These are phyloP conservation scores for Enteromius trimaculatus DNA, from an alignment of 2,797 vertebrate genomes.

Conservation along the genomic window DNA sequence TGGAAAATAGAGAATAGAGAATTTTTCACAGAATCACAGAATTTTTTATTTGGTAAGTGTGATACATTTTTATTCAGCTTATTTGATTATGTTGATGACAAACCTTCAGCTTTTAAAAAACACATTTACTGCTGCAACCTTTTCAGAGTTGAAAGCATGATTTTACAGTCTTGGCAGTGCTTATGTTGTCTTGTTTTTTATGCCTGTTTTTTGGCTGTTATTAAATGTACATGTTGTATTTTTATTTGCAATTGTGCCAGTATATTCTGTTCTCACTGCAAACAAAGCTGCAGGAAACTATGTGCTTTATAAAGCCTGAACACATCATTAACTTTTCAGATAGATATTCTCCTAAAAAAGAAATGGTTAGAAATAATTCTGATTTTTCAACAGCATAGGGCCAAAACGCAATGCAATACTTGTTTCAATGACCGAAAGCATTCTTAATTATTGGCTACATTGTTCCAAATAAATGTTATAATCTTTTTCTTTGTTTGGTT, in stretches of 20 bases:
- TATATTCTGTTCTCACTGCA: not conserved
- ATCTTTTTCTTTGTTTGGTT: not conserved
- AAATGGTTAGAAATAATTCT: not conserved
- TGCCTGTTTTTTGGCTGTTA: too few species aligned
- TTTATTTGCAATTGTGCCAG: not conserved
- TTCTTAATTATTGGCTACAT: not conserved
- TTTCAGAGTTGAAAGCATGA: not conserved
- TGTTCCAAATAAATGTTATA: slow-evolving; percentile 3
- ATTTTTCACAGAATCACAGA: too few species aligned
- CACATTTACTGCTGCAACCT: not conserved
- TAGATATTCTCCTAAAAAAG: not conserved
- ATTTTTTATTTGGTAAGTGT: too few species aligned
- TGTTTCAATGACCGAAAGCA: not conserved
- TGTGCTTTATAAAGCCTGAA: not conserved
- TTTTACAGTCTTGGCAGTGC: not conserved
- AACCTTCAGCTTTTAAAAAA: not conserved
- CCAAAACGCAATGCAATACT: not conserved
- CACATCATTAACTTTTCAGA: not conserved
- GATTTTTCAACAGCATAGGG: not conserved
- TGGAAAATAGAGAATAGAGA: too few species aligned
- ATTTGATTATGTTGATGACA: not conserved
- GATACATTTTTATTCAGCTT: not conserved
- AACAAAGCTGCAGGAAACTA: not conserved
- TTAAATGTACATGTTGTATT: not conserved
- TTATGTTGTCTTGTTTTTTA: not conserved